Conservation (phyloP, 2,797 vertebrate genomes). For the Enoplosus armatus region DNA sequence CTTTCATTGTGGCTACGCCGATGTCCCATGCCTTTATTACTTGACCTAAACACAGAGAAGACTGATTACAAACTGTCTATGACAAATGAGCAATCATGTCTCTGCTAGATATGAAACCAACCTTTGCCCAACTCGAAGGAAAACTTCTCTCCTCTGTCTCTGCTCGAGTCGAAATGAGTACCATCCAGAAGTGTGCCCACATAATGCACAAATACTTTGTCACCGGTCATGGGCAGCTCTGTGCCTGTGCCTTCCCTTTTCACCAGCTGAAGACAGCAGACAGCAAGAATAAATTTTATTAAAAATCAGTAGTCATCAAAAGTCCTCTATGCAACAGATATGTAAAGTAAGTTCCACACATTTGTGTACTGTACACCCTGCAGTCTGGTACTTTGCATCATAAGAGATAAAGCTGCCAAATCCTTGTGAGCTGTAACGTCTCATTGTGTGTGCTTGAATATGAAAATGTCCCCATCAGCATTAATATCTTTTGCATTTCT, state of each 20-base stretch:
- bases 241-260: conserved; percentile 91
- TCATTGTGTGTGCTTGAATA: background rate
- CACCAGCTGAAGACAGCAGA: conserved; percentile 85
- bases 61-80: background rate
- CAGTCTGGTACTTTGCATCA: background rate
- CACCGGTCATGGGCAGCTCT: conserved; percentile 94
- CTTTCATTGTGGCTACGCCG: conserved; percentile 94
- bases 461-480: background rate
- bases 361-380: background rate
- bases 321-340: background rate
- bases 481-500: conserved; percentile 10
- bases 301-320: background rate
- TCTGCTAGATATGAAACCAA: conserved; percentile 69
- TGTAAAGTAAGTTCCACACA: background rate
- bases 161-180: conserved; percentile 95
- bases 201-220: conserved; percentile 97
- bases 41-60: conserved; percentile 85
- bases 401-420: background rate
- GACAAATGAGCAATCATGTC: background rate
- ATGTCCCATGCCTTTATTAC: conserved; percentile 99
- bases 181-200: conserved; percentile 94
- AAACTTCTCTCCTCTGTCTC: conserved; percentile 93
- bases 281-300: background rate
- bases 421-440: background rate
- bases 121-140: conserved; percentile 98